Conservation (phyloP, 2,888 invertebrate genomes). For the Lasioglossum lativentre region DNA sequence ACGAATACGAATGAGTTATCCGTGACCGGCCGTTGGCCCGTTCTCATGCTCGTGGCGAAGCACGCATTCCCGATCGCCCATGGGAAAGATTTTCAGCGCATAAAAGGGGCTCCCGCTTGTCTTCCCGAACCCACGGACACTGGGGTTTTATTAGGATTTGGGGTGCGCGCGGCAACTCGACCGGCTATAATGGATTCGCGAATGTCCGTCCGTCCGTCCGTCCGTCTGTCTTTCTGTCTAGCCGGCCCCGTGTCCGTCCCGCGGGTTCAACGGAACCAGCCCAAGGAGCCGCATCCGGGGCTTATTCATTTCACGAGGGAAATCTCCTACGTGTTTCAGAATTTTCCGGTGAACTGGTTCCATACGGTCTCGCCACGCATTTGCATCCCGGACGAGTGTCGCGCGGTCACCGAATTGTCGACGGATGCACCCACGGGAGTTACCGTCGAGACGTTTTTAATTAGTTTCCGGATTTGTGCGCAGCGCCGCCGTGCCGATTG, state of each 20-base stretch:
- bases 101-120: constrained; percentile 67
- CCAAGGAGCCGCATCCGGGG: constrained; percentile 30
- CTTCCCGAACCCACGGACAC: constrained; percentile 49
- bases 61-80: constrained; percentile 71
- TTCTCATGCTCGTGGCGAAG: constrained; percentile 37
- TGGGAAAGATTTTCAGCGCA: constrained; percentile 77
- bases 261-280: constrained; percentile 62
- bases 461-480: background rate
- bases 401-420: background rate
- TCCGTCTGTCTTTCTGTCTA: constrained; percentile 5
- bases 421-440: background rate
- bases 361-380: constrained; percentile 13
- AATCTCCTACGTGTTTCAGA: constrained; percentile 32
- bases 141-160: constrained; percentile 71
- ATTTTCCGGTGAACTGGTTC: constrained; percentile 41
- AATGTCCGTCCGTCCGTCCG: constrained; percentile 67
- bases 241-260: constrained; percentile 62
- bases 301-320: constrained; percentile 30
- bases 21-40: constrained; percentile 53
- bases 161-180: constrained; percentile 69
- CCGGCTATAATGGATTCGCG: constrained; percentile 73
- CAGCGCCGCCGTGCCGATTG: too few species aligned
- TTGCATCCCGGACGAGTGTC: constrained; percentile 7
- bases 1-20: constrained; percentile 70
- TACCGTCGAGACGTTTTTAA: background rate